Base-by-base conservation (phyloP, 1,140 invertebrate genomes). In the Drosophila tani region DNA sequence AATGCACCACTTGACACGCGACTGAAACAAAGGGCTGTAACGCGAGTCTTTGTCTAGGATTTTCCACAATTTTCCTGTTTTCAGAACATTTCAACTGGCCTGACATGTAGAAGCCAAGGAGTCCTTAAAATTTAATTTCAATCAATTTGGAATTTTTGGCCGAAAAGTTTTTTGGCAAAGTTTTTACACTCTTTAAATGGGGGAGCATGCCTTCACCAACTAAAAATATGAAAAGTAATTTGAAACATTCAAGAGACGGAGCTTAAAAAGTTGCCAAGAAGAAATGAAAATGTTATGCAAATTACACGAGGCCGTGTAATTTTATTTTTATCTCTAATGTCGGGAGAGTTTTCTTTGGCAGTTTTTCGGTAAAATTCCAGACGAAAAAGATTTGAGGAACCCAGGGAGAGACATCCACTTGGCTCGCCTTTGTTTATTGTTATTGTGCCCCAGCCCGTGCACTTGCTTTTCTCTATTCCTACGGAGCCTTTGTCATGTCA, bases 1-100 rank as follows among this genome's bases (percentile, higher is more conserved):
- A 68, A 80, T 77, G 62, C 67, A 65, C 11, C 82, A 86, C 82
- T 85, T 86, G 82, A 85, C 82, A 85, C 79, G 82, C 74, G 82
- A 84, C 73, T 71, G 29, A 41, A 73, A 75, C 71, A 63, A 75
- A 53, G 68, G 35, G 11, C 17, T 35, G 24, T 19, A 35, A 73
- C 35, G 17, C 35, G 45, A 49, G 43, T 19, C 15, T 17, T 35
- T 40, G 32, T 24, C 51, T 32, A 29, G 40, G 41, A 32, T 14
- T 38, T 56, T 17, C 46, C 24, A 21, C 15, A 19, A 35, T 49
- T 60, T 6, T 21, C 17, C 9, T 40, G 64, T 35, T 27, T 32
- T 9, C 12, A 8, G 5, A 58, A 70, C 46, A 70, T 68, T 32
- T 19, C 1, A 19, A n/a, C 50, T 32, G 24, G 35, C 68, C 40